A percentile compares a stretch with the other conserved stretches of the same genome.
These are phyloP conservation scores for Andrena bucephala DNA, from an alignment of 2,888 invertebrate genomes.

Conservation along the genomic window DNA sequence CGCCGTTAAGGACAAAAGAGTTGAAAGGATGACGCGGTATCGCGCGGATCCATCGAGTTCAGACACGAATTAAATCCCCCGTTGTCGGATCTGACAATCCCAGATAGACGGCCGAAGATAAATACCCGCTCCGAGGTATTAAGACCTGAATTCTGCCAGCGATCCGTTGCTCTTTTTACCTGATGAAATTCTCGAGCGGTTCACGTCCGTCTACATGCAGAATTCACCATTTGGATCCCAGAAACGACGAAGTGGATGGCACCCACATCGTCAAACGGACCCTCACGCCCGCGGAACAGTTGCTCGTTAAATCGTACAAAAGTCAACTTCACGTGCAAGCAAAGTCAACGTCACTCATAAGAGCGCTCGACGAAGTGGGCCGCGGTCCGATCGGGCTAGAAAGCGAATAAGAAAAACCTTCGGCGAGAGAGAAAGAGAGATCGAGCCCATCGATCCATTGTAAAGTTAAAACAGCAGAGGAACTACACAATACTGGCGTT, in stretches of 20 bases:
- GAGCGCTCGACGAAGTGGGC: conserved; percentile 12
- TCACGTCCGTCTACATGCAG: background rate
- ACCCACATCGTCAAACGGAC: background rate
- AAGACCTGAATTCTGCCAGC: conserved; percentile 33
- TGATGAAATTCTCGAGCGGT: background rate
- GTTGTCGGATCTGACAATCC: conserved; percentile 48
- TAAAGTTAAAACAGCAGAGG: conserved; percentile 29
- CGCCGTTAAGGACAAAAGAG: conserved; percentile 1
- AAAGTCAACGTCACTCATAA: conserved; percentile 17
- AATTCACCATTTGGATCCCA: background rate
- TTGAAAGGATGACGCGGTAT: conserved; percentile 23
- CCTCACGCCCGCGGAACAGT: background rate
- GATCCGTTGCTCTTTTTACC: background rate
- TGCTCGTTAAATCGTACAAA: background rate
- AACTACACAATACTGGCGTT: conserved; percentile 54
- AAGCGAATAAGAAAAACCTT: conserved; percentile 30
- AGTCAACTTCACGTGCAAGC: conserved; percentile 9
- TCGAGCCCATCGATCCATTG: conserved; percentile 4
- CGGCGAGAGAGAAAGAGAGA: conserved; percentile 7
- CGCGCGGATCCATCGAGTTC: conserved; percentile 15
- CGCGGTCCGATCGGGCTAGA: conserved; percentile 37
- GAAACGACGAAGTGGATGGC: background rate
- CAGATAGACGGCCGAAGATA: conserved; percentile 55
- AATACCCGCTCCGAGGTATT: conserved; percentile 44
- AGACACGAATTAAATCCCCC: conserved; percentile 50